Conservation (phyloP, 2,888 invertebrate species). For the Apamea sordens region DNA sequence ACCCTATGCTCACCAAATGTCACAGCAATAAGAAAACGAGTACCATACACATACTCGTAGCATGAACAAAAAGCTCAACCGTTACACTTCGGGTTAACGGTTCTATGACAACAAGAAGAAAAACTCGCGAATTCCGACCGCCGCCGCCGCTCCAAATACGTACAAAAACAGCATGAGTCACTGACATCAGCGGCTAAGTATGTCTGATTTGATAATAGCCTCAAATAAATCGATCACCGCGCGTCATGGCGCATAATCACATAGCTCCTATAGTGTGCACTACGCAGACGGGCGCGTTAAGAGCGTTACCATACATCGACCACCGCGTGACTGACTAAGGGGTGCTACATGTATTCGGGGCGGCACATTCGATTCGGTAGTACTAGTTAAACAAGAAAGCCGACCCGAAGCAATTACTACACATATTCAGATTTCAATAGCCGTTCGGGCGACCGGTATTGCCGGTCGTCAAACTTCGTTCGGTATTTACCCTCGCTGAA, state of each 20-base stretch:
- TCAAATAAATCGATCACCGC: conserved; percentile 29
- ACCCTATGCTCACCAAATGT: not conserved
- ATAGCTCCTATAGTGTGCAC: not conserved
- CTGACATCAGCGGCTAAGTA: not conserved
- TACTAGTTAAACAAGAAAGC: not conserved
- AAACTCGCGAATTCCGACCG: not conserved
- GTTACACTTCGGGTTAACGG: conserved; percentile 43
- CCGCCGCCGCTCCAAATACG: not conserved
- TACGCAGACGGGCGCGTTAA: conserved; percentile 5
- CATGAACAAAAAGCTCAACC: conserved; percentile 27
- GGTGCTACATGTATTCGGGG: not conserved
- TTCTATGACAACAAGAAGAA: conserved; percentile 33
- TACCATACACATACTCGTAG: not conserved
- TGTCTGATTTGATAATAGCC: conserved; percentile 36
- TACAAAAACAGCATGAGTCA: conserved; percentile 28
- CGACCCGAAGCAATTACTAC: not conserved
- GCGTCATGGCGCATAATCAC: conserved; percentile 2
- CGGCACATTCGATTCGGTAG: not conserved
- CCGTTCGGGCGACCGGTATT: too few relatives aligned
- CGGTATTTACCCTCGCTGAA: not conserved
- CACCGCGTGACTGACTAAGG: conserved; percentile 22
- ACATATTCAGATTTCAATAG: not conserved
- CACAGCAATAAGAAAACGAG: conserved; percentile 1
- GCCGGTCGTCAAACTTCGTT: not conserved
- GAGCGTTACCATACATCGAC: not conserved